phyloP scores from a whole-genome alignment of 2,888 invertebrate genomes.

The Pachymerium ferrugineum region DNA sequence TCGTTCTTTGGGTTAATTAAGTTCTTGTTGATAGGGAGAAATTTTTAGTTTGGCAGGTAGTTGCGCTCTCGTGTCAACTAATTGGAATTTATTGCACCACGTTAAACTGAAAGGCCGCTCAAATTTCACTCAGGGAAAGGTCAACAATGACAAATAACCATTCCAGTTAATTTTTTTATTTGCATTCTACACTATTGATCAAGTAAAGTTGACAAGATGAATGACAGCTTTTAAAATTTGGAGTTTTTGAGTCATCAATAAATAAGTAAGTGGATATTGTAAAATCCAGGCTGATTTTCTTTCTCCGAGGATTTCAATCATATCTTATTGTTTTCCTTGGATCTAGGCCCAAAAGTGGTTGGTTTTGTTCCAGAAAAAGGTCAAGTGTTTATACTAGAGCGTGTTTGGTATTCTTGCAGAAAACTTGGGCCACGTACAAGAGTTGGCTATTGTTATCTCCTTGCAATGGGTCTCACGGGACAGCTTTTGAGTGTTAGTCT shows the following conservation, averaged over 20 bases:
- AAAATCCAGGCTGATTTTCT: too few relatives aligned
- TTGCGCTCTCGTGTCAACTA: too few relatives aligned
- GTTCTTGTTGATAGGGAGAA: slow-evolving; percentile 17
- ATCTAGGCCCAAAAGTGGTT: slow-evolving; percentile 3
- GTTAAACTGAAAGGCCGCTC: too few relatives aligned
- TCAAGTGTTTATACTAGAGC: slow-evolving; percentile 10
- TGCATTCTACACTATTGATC: too few relatives aligned
- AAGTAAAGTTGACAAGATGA: too few relatives aligned
- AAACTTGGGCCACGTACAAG: neutral
- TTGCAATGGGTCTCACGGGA: neutral
- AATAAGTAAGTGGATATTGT: too few relatives aligned
- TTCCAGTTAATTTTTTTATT: too few relatives aligned
- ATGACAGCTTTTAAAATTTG: too few relatives aligned
- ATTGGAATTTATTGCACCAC: too few relatives aligned
- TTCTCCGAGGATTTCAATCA: neutral
- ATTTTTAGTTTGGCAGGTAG: neutral
- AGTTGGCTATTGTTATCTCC: neutral
- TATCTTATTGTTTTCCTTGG: slow-evolving; percentile 16
- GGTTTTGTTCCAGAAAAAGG: slow-evolving; percentile 6
- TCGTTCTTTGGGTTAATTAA: slow-evolving; percentile 27
- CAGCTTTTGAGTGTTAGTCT: slow-evolving; percentile 2
- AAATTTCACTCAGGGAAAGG: too few relatives aligned
- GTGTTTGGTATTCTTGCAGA: slow-evolving; percentile 1
- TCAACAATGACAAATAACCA: neutral
- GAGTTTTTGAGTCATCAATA: too few relatives aligned